Base-by-base conservation (phyloP, 2,888 invertebrate species). In the Rhaphigaster nebulosa region DNA sequence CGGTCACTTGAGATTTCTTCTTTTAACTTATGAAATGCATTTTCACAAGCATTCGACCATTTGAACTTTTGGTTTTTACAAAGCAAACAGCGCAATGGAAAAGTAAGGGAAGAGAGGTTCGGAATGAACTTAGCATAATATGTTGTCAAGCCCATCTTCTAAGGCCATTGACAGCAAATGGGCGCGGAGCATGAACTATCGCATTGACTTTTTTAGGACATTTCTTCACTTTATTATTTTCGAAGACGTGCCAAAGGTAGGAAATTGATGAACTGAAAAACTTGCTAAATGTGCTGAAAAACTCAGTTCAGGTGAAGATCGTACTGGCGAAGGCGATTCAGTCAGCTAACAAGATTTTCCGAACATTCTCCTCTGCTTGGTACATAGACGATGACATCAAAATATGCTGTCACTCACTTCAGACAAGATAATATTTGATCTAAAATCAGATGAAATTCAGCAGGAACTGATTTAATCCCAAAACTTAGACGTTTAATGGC, bases 1-100 rank as follows among this genome's bases (percentile, higher is more conserved):
- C 87, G 41, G 50, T 87, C 50, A 38, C 87, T 87, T 41, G 45
- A 23, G 6, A 87, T 87, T 20, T 87, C 87, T 87, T 87, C 87
- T 45, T 87, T 87, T n/a, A 87, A 50, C 45, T 87, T 87, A 45
- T 87, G 10, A 87, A 87, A 50, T 50, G 26, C 23, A 87, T 50
- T 45, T 70, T 70, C 70, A 70, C 70, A 70, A 13, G 70, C 6
- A 18, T 70, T 70, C 29, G 70, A 34, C 70, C 70, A 70, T 6
- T 70, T 70, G 70, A 70, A 70, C 70, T 29, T 70, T 12, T 29
- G n/a, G 3, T 34, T 70, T 70, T 29, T 70, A 2, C 18, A 5
- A 2, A 34, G 70, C 70, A 29, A 29, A 70, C 3, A 70, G 18
- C 29, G 70, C 34, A 70, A 34, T 70, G 34, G 70, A 70, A 70